Conservation (phyloP, 2,113 vertebrate species). For the Limanda limanda region DNA sequence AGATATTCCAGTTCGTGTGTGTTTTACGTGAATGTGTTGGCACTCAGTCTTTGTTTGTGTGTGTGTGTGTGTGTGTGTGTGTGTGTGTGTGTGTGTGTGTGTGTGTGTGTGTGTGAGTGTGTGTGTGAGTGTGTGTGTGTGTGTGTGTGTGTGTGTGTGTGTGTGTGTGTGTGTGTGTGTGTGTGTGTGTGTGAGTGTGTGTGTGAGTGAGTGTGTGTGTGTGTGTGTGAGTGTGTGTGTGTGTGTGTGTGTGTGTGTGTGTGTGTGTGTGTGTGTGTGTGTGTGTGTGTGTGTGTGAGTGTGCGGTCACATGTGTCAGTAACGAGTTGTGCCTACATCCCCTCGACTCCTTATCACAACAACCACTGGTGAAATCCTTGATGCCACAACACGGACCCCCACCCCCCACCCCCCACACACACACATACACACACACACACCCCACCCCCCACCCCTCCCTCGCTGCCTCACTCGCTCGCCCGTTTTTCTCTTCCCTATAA, state of each 20-base stretch:
- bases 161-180: conserved; percentile 8
- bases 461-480: background rate
- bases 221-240: background rate
- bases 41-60: background rate
- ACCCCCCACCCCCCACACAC: background rate
- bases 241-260: background rate
- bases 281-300: background rate
- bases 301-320: background rate
- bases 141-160: background rate
- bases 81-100: background rate
- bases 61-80: background rate
- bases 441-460: background rate
- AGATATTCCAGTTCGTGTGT: background rate
- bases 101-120: conserved; percentile 9
- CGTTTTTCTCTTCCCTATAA: conserved; percentile 60
- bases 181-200: background rate
- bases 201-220: background rate
- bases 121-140: background rate
- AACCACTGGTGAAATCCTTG: conserved; percentile 54
- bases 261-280: background rate
- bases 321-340: conserved; percentile 27
- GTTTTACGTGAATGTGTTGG: background rate
- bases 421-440: no score
- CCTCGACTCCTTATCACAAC: conserved; percentile 53
- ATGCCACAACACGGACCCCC: conserved; percentile 40